phyloP scores from a whole-genome alignment of 2,797 vertebrate genomes.

The Myotis daubentonii region DNA sequence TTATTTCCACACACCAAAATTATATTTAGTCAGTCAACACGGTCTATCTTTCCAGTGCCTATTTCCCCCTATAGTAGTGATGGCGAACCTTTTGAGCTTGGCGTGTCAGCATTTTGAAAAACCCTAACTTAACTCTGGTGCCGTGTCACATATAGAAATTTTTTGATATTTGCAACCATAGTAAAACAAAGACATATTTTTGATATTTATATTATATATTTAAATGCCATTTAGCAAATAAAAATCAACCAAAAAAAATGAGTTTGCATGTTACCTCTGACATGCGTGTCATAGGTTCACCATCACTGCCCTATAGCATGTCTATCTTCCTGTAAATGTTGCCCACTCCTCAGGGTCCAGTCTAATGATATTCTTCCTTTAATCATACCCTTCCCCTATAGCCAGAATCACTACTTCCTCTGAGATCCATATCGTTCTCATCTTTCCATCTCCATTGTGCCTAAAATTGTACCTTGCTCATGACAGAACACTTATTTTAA shows the following conservation, averaged over 20 bases:
- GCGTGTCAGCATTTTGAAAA: no score
- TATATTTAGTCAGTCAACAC: neutral
- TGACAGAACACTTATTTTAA: conserved; percentile 13
- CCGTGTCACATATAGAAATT: no score
- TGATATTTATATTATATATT: no score
- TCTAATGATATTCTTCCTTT: neutral
- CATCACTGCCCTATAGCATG: neutral
- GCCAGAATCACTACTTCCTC: neutral
- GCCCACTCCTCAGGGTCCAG: neutral
- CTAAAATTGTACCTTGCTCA: neutral
- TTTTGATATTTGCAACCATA: no score
- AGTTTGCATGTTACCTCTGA: no score
- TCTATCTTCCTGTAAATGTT: neutral
- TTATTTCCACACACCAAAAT: neutral
- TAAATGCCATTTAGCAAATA: no score
- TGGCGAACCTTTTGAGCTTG: no score
- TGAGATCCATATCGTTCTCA: neutral
- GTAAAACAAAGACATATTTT: no score
- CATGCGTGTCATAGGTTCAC: no score
- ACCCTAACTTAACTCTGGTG: no score
- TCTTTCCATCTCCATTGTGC: neutral
- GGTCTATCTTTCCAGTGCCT: neutral
- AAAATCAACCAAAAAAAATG: no score
- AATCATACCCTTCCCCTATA: neutral
- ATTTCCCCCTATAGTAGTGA: neutral